Conservation (phyloP, 2,888 invertebrate species). For the Polylopha cassiicola region DNA sequence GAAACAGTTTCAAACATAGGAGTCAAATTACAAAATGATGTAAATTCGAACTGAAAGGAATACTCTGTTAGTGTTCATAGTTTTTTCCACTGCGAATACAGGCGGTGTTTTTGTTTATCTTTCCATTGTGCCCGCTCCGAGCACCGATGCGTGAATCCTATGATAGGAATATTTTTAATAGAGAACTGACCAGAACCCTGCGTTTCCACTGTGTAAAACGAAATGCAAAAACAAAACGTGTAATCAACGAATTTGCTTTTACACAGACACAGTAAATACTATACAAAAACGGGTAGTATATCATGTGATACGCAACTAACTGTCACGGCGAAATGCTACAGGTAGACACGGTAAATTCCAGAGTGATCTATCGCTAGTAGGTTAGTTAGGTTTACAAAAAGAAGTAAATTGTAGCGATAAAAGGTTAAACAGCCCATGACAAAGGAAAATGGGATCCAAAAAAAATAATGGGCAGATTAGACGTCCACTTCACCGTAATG, state of each 20-base stretch:
- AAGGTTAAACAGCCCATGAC: too few species aligned
- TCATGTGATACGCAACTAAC: too few species aligned
- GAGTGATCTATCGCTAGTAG: too few species aligned
- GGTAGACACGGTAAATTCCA: too few species aligned
- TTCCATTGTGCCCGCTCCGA: constrained; percentile 57
- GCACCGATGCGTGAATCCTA: constrained; percentile 67
- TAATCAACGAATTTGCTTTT: constrained; percentile 40
- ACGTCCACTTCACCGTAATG: too few species aligned
- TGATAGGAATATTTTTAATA: constrained; percentile 65
- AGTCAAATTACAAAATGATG: constrained; percentile 2
- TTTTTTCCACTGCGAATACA: constrained; percentile 42
- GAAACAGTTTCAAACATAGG: too few species aligned
- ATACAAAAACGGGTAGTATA: too few species aligned
- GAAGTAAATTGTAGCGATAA: too few species aligned
- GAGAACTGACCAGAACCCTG: constrained; percentile 37
- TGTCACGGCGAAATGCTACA: too few species aligned
- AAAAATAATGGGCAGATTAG: constrained; percentile 7
- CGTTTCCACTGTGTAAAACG: constrained; percentile 9
- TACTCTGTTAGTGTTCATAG: constrained; percentile 4
- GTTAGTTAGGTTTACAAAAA: too few species aligned
- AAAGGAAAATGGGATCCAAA: too few species aligned
- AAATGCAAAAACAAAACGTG: constrained; percentile 28
- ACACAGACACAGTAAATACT: too few species aligned
- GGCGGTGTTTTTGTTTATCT: constrained; percentile 63
- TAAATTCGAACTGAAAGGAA: background rate